These are phyloP conservation scores for Bombus waltoni DNA, from an alignment of 1,140 invertebrate species.

Conservation along the genomic window DNA sequence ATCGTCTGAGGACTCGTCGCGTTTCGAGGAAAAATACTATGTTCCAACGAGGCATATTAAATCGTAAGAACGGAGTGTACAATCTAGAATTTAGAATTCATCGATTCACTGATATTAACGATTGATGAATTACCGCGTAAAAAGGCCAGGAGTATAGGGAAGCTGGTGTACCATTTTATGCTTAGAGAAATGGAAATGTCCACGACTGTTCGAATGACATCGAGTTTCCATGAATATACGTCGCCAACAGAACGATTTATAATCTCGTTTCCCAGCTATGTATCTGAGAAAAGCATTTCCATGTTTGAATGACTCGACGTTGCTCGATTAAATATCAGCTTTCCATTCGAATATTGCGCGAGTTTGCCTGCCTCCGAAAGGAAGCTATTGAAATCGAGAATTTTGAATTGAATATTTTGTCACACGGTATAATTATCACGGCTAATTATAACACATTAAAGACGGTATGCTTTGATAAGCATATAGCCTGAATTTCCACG, in stretches of 20 bases:
- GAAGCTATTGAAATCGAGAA: neutral
- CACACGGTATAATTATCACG: neutral
- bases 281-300: neutral
- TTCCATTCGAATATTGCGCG: neutral
- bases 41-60: too few species aligned
- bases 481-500: too few species aligned
- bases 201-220: neutral
- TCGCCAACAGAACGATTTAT: neutral
- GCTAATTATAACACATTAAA: neutral
- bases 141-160: neutral
- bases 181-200: neutral
- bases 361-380: neutral
- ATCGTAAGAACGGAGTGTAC: too few species aligned
- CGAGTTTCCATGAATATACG: neutral
- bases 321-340: conserved; percentile 12
- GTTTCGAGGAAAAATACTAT: too few species aligned
- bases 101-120: neutral
- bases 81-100: neutral
- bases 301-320: neutral
- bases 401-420: rapidly evolving
- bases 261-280: neutral
- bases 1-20: too few species aligned
- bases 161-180: neutral
- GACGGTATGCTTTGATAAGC: too few species aligned
- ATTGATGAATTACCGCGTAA: neutral